Evolutionary conservation across 2,888 invertebrate species (phyloP).

Genomic region (Dryobota labecula): DNA sequence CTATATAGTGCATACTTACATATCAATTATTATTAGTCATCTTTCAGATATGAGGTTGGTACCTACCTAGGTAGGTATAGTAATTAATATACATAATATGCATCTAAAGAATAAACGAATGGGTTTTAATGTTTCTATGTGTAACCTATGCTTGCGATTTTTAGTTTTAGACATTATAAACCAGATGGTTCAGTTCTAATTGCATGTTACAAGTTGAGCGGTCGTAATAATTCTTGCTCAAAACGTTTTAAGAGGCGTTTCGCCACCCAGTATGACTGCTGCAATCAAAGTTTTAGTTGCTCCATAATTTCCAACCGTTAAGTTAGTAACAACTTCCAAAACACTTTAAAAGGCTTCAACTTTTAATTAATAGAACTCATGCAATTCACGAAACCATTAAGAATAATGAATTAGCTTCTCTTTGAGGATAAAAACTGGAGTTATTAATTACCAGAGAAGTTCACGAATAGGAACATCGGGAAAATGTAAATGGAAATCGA

Average conservation of each 20-base stretch:
- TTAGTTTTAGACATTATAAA: slow-evolving; percentile 19
- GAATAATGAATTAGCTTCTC: slow-evolving; percentile 66
- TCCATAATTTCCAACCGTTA: slow-evolving; percentile 66
- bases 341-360: slow-evolving; percentile 67
- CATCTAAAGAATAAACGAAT: neutral
- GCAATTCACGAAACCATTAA: slow-evolving; percentile 68
- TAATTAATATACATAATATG: neutral
- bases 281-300: slow-evolving; percentile 62
- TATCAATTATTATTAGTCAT: neutral
- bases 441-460: slow-evolving; percentile 53
- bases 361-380: slow-evolving; percentile 71
- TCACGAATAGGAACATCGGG: slow-evolving; percentile 25
- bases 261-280: slow-evolving; percentile 48
- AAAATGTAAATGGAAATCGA: slow-evolving; percentile 65
- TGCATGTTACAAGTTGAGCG: slow-evolving; percentile 48
- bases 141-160: neutral
- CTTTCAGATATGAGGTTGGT: neutral
- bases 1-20: neutral
- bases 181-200: slow-evolving; percentile 35
- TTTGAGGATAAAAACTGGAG: slow-evolving; percentile 57
- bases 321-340: slow-evolving; percentile 69
- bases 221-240: slow-evolving; percentile 59
- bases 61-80: neutral
- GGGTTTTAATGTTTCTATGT: neutral
- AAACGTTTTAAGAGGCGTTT: slow-evolving; percentile 62